These are phyloP conservation scores for Lampris megalopsis DNA, from an alignment of 2,113 vertebrate species.

Conservation along the genomic window DNA sequence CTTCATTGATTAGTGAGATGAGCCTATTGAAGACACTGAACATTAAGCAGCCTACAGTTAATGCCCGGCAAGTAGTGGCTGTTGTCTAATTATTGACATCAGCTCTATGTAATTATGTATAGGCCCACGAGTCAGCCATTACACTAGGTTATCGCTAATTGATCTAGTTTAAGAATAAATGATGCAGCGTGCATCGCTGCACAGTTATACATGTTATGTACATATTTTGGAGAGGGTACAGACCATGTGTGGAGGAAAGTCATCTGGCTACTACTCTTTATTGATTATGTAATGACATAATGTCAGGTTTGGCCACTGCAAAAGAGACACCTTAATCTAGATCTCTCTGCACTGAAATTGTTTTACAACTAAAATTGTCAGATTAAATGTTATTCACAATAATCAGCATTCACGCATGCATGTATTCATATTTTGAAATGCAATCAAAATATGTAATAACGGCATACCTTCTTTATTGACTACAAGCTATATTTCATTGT, in stretches of 20 bases:
- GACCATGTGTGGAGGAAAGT: neutral
- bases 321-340: neutral
- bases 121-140: conserved; percentile 16
- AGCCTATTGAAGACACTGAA: conserved; percentile 74
- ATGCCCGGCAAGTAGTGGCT: conserved; percentile 53
- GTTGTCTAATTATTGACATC: conserved; percentile 66
- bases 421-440: neutral
- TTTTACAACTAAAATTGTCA: neutral
- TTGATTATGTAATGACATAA: conserved; percentile 6
- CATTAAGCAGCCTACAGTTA: conserved; percentile 67
- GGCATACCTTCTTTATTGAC: neutral
- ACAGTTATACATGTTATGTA: neutral
- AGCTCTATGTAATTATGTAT: conserved; percentile 26
- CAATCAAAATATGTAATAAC: neutral
- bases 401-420: neutral
- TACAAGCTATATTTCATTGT: neutral
- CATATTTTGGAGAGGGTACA: neutral
- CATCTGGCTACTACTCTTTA: neutral
- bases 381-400: conserved; percentile 3
- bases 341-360: neutral
- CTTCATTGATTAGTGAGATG: conserved; percentile 79
- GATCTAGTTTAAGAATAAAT: conserved; percentile 2
- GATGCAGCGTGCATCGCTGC: neutral
- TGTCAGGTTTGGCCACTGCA: conserved; percentile 1
- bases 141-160: neutral